Evolutionary conservation across 2,888 invertebrate genomes (phyloP), one percentile per base, ranked within the genome.

Genomic region (Ormyrus pomaceus): DNA sequence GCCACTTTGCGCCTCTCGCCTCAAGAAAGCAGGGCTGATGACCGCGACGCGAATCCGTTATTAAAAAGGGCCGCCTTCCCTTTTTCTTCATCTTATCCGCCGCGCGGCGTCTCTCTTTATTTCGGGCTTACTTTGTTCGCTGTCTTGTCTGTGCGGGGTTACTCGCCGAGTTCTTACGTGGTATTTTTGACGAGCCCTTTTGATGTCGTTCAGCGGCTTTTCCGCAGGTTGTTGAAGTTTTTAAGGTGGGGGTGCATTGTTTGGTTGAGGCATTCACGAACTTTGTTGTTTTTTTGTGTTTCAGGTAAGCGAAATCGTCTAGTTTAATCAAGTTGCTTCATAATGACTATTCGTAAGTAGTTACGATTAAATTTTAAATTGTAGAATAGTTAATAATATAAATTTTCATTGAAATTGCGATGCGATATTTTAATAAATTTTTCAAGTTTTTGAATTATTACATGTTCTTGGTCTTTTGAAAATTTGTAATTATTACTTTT

Each of bases 1-100:
- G 89, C 89, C 89, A 90, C 89, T 90, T 89, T 90, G 87, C 87
- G 88, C 61, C 59, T 19, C 87, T 19, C 87, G 86, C 87, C 89
- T 88, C 86, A 88, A 89, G 89, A 88, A 89, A 89, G 87, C 88
- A 86, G 86, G 85, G 62, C 86, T 65, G 53, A 59, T 46, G 76
- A n/a, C 50, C 71, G 64, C 13, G 71, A 81, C 80, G 74, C 61
- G 79, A 65, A 86, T 88, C 88, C 86, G 88, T 89, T 90, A 90
- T 90, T 90, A 90, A 90, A 90, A 90, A 89, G 87, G 84, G 86
- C 87, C 34, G 51, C 68, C 19, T 48, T 34, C 13, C 9, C 10
- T 19, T 56, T 53, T 34, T 7, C 59, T 59, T 53, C 13, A 45
- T 65, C 86, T 86, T 86, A 85, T n/a, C 84, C 84, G 83, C 82